Conservation (phyloP, 2,113 vertebrate genomes). For the Cygnus atratus region DNA sequence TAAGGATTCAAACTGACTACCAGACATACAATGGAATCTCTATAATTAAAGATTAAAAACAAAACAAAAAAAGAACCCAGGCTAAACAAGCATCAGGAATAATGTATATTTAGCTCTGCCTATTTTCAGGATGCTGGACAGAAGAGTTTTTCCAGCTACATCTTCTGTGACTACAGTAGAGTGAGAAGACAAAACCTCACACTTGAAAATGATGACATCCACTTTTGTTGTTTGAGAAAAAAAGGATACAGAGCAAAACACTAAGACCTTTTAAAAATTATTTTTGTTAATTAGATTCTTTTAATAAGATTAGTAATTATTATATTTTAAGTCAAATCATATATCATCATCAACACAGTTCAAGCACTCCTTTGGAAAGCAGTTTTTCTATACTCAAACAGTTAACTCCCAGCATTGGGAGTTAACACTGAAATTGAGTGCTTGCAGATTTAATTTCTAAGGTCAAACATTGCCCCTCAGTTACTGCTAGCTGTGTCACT, state of each 20-base stretch:
- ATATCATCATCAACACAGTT: neutral
- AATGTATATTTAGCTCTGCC: neutral
- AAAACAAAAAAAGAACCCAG: neutral
- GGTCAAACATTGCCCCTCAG: neutral
- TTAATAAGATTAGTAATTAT: too few species aligned
- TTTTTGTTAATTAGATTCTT: neutral
- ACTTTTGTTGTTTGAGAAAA: neutral
- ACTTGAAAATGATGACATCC: neutral
- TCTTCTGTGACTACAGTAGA: neutral
- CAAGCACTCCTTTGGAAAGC: neutral
- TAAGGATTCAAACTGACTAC: neutral
- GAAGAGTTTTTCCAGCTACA: neutral
- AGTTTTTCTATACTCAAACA: neutral
- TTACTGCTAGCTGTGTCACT: neutral
- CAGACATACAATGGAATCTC: neutral
- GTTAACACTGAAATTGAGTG: neutral
- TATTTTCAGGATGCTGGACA: neutral
- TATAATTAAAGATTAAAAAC: constrained; percentile 31
- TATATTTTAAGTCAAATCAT: neutral
- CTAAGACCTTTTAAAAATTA: neutral
- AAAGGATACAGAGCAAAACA: neutral
- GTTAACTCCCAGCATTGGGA: neutral
- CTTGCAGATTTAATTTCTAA: neutral
- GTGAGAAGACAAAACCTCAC: neutral
- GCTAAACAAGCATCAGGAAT: constrained; percentile 33